These are phyloP conservation scores for Cantharis rufa DNA, from an alignment of 2,888 invertebrate species.

Conservation along the genomic window DNA sequence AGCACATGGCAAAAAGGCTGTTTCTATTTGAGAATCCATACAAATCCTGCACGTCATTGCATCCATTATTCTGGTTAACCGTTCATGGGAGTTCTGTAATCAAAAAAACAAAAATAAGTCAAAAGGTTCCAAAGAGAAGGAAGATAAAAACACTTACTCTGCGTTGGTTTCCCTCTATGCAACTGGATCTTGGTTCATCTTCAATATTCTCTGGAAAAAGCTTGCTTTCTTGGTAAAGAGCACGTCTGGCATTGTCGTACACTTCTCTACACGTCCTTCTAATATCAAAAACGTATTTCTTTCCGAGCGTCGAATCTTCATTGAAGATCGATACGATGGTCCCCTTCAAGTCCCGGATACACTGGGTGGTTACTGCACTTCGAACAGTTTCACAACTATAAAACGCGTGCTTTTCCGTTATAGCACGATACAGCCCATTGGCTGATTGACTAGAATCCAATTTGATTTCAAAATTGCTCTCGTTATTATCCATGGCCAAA, in stretches of 20 bases:
- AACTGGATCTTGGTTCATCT: conserved; percentile 46
- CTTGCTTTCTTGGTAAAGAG: conserved; percentile 59
- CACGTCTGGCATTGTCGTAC: conserved; percentile 83
- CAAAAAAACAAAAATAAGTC: conserved; percentile 7
- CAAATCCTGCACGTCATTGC: conserved; percentile 85
- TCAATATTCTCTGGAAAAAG: conserved; percentile 25
- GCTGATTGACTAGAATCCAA: conserved; percentile 81
- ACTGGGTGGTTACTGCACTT: conserved; percentile 85
- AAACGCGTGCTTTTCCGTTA: conserved; percentile 91
- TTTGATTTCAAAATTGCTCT: conserved; percentile 75
- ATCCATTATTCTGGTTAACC: conserved; percentile 62
- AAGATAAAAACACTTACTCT: conserved; percentile 45
- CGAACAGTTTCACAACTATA: conserved; percentile 91
- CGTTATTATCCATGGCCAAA: conserved; percentile 69
- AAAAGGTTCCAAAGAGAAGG: not conserved
- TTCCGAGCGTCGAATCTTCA: conserved; percentile 83
- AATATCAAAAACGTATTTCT: conserved; percentile 90
- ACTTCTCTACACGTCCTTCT: conserved; percentile 86
- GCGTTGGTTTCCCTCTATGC: conserved; percentile 45
- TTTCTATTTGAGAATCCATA: conserved; percentile 82
- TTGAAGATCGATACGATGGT: conserved; percentile 90
- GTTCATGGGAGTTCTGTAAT: conserved; percentile 60
- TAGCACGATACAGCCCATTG: conserved; percentile 80
- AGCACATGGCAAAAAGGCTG: conserved; percentile 86
- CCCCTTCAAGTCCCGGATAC: conserved; percentile 86